Evolutionary conservation across 2,888 invertebrate species (phyloP), one percentile per base, ranked within the genome.

Genomic region (Limulus polyphemus): DNA sequence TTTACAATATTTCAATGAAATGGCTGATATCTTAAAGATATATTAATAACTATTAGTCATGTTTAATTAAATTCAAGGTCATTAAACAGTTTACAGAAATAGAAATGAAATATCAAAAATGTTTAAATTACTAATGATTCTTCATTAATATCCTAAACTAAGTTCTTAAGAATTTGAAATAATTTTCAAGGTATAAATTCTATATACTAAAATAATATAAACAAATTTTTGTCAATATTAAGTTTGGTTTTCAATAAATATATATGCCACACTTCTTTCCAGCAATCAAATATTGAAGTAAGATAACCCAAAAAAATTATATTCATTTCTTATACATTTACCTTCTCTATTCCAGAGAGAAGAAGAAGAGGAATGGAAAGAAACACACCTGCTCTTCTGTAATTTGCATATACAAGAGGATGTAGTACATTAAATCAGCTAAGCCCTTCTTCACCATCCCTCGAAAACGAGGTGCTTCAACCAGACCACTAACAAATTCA

Each of bases 341-440:
- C 32, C 32, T 32, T 32, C 32, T 32, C 32, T 32, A 32, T 32
- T 32, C 32, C 32, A 32, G 32, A 32, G 32, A 32, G 32, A 32
- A 32, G 32, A 32, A 32, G 32, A 32, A 32, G 32, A 32, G 32
- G 3, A 32, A 32, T 32, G 32, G 32, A 32, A 32, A 32, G 56
- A 7, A 16, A 59, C 59, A 59, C 60, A 79, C 79, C 75, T 85
- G 84, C 65, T 84, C 84, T 67, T 84, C 82, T 0, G 84, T 83
- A 61, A 86, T 83, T 77, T 85, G 84, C 79, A 84, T 84, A 70
- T 84, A 86, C 16, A 84, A 78, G 58, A 85, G 80, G n/a, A 78
- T 72, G 65, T 84, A 84, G 71, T 84, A 85, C 62, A 85, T 77
- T 11, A 85, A 76, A 71, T 86, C 83, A 32, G 82, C 78, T 57